Percentiles rank a stretch among this genome's conserved stretches.
Conservation (phyloP, 37 sponge, comb jelly and placozoan genomes). For the Chondrilla cf. caribensis region DNA sequence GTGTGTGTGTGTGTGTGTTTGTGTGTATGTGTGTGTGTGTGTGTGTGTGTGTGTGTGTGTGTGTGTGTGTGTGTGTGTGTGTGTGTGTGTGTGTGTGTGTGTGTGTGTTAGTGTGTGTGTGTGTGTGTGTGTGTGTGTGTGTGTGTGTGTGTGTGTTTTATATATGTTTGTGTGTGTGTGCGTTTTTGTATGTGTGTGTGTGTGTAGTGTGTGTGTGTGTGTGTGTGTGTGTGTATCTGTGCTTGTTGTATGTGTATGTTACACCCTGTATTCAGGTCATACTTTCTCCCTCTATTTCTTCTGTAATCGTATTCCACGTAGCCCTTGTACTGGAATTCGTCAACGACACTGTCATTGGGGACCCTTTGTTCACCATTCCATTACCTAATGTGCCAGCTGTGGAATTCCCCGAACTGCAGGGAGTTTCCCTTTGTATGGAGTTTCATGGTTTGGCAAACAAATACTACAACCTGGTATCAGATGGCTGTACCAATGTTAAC, state of each 20-base stretch:
- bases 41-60: conserved; percentile 27
- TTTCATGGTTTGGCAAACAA: neutral
- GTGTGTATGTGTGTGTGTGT: conserved; percentile 7
- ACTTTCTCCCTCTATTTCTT: no score
- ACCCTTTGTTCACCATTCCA: neutral
- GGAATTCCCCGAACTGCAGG: neutral
- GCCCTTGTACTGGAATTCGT: no score
- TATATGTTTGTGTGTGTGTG: no score
- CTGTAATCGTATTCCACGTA: no score
- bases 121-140: conserved; percentile 35
- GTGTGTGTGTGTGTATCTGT: neutral
- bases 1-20: conserved; percentile 35
- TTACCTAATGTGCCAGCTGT: neutral
- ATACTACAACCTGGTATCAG: conserved; percentile 7
- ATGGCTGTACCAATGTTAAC: conserved; percentile 9
- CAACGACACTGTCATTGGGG: neutral
- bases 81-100: conserved; percentile 39
- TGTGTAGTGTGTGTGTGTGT: neutral
- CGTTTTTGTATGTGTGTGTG: conserved; percentile 1
- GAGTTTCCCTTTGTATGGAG: conserved; percentile 11
- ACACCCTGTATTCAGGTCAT: no score
- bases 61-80: conserved; percentile 42
- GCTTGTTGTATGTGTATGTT: neutral
- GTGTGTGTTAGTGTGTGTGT: neutral
- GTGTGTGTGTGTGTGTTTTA: conserved; percentile 22